Evolutionary conservation across 2,113 vertebrate genomes (phyloP).

Genomic region (Delphinapterus leucas): DNA sequence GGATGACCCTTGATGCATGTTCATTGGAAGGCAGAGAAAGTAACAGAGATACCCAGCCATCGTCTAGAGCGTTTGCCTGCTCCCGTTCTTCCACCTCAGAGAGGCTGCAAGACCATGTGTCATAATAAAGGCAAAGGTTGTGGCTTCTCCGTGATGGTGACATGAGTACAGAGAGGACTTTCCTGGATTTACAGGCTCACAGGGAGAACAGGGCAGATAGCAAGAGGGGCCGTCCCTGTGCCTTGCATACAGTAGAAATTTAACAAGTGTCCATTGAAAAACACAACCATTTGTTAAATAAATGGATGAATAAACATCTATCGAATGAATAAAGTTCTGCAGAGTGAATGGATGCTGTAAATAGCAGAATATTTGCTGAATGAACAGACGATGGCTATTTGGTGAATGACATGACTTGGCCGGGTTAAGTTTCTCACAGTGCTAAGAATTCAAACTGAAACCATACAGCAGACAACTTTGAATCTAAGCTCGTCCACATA

Average conservation of each 20-base stretch:
- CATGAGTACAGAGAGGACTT: no score
- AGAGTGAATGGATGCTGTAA: slow-evolving; percentile 32
- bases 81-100: not conserved
- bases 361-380: slow-evolving; percentile 32
- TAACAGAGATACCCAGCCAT: not conserved
- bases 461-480: not conserved
- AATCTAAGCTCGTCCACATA: slow-evolving; percentile 12
- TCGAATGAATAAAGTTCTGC: slow-evolving; percentile 11
- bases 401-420: slow-evolving; percentile 37
- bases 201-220: not conserved
- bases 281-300: not conserved
- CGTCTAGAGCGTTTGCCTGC: not conserved
- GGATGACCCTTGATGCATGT: not conserved
- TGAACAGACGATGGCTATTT: slow-evolving; percentile 8
- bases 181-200: not conserved
- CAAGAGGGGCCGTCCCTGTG: not conserved
- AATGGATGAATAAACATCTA: slow-evolving; percentile 11
- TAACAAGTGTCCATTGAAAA: not conserved
- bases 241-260: not conserved
- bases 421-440: slow-evolving; percentile 19
- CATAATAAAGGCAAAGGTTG: not conserved
- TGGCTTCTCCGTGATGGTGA: not conserved
- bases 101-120: rapidly evolving
- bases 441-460: slow-evolving; percentile 39
- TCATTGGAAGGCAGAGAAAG: not conserved